These are phyloP conservation scores for Prionailurus bengalensis DNA, from an alignment of 2,113 vertebrate genomes.

Conservation along the genomic window DNA sequence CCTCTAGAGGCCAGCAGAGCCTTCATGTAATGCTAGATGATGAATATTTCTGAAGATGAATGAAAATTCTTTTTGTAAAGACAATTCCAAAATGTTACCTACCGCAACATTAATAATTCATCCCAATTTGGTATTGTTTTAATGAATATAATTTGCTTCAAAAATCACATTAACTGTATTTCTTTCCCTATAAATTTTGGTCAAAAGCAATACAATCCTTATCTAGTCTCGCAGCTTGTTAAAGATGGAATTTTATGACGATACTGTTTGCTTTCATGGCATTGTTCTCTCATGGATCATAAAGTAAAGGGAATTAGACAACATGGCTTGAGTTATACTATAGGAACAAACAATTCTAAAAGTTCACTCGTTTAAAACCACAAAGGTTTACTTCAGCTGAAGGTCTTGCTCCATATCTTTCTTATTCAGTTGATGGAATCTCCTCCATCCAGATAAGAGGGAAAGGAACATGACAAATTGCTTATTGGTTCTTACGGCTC, in stretches of 20 bases:
- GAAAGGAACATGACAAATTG: not conserved
- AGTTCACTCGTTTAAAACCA: slow-evolving; percentile 1
- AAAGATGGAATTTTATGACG: not conserved
- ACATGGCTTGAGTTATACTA: not conserved
- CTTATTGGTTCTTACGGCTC: not conserved
- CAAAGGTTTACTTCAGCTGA: not conserved
- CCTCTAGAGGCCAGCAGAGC: not conserved
- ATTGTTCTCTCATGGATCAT: not conserved
- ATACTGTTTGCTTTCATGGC: not conserved
- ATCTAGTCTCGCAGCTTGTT: not conserved
- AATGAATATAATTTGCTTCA: not conserved
- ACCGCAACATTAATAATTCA: not conserved
- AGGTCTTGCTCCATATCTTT: not conserved
- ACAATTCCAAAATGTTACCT: slow-evolving; percentile 3
- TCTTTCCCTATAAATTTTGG: not conserved
- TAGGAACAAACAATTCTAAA: not conserved
- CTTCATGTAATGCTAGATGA: not conserved
- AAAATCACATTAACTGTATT: slow-evolving; percentile 11
- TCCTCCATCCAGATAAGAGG: not conserved
- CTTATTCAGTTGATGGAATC: not conserved
- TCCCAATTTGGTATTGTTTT: not conserved
- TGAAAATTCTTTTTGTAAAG: not conserved
- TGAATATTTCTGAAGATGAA: not conserved
- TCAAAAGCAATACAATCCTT: not conserved
- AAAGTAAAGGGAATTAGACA: not conserved